Conservation (phyloP, 2,888 invertebrate species). For the Anoplius nigerrimus region DNA sequence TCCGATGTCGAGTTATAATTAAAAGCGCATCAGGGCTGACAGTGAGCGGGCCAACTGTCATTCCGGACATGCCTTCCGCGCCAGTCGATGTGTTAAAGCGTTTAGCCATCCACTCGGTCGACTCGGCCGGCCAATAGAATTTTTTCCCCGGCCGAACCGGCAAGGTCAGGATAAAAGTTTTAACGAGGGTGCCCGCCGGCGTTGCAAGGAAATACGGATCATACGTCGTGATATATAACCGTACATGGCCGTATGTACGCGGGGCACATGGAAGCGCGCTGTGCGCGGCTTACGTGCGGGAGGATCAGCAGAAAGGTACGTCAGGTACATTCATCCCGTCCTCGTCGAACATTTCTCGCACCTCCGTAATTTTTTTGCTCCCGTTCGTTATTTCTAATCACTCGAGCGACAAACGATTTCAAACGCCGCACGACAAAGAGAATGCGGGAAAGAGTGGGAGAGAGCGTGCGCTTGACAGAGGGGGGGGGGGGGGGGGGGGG, state of each 20-base stretch:
- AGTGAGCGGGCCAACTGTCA: no score
- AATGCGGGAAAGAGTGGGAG: neutral
- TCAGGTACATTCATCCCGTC: neutral
- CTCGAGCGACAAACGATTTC: constrained; percentile 36
- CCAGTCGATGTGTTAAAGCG: no score
- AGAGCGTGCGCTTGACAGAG: neutral
- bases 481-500: neutral
- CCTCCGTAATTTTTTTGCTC: constrained; percentile 12
- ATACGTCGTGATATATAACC: no score
- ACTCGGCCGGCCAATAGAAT: no score
- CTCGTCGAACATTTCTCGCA: neutral
- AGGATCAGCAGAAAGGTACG: constrained; percentile 16
- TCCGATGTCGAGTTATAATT: no score
- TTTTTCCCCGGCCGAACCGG: no score
- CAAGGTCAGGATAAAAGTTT: no score
- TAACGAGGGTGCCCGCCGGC: no score
- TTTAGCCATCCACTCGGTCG: no score
- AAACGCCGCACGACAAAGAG: constrained; percentile 1
- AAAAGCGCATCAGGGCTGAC: no score
- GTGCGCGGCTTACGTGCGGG: neutral
- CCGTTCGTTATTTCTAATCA: constrained; percentile 57
- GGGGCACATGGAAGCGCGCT: neutral
- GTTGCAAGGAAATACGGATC: no score
- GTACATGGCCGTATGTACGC: neutral
- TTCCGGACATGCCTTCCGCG: no score